A percentile compares a stretch with the other conserved stretches of the same genome.
phyloP scores from a whole-genome alignment of 2,888 invertebrate species.

The Pollenia angustigena region DNA sequence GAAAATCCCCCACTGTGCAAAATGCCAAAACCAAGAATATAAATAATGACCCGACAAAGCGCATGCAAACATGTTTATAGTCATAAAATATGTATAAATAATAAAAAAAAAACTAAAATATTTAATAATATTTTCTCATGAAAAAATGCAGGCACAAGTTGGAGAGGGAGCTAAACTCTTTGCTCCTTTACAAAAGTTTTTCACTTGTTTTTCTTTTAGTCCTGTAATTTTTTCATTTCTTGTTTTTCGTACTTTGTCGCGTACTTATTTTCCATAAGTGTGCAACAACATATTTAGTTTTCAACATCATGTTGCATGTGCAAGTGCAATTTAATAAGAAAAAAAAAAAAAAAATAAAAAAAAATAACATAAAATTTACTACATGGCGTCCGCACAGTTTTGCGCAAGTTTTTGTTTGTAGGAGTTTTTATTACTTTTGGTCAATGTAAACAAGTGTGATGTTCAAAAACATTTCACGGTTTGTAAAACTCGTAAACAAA shows the following conservation, averaged over 20 bases:
- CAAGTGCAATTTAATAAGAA: slow-evolving; percentile 32
- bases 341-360: slow-evolving; percentile 13
- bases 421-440: slow-evolving; percentile 47
- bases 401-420: slow-evolving; percentile 11
- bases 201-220: slow-evolving; percentile 20
- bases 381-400: slow-evolving; percentile 29
- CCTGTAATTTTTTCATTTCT: slow-evolving; percentile 4
- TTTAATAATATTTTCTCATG: slow-evolving; percentile 30
- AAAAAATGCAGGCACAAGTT: background rate
- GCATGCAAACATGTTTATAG: slow-evolving; percentile 40
- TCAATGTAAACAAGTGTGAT: slow-evolving; percentile 62
- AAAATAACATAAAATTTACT: slow-evolving; percentile 37
- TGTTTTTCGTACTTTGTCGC: slow-evolving; percentile 23
- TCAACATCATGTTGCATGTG: slow-evolving; percentile 60
- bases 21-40: slow-evolving; percentile 31
- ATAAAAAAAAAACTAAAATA: slow-evolving; percentile 22
- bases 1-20: slow-evolving; percentile 15
- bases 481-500: slow-evolving; percentile 58
- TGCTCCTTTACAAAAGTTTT: slow-evolving; percentile 27
- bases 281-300: slow-evolving; percentile 57
- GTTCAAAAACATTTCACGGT: slow-evolving; percentile 60
- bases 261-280: slow-evolving; percentile 35
- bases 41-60: background rate
- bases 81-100: slow-evolving; percentile 28
- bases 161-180: slow-evolving; percentile 19